phyloP scores from a whole-genome alignment of 2,888 invertebrate species.

The Malthinus seriepunctatus region DNA sequence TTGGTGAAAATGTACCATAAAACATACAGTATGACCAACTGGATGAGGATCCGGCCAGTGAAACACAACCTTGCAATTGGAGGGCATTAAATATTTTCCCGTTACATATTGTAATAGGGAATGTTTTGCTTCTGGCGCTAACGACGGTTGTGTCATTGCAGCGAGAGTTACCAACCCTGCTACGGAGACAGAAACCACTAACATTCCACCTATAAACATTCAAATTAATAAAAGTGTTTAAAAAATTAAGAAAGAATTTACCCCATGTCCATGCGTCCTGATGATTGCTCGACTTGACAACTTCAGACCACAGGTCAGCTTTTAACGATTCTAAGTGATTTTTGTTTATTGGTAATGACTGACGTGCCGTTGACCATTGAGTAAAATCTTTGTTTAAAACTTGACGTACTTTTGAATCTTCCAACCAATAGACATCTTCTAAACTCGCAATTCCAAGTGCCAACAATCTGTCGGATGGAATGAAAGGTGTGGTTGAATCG shows the following conservation, averaged over 20 bases:
- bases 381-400: slow-evolving; percentile 76
- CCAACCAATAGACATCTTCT: slow-evolving; percentile 89
- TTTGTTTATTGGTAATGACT: slow-evolving; percentile 81
- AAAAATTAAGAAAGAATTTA: slow-evolving; percentile 37
- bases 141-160: slow-evolving; percentile 87
- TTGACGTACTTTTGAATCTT: slow-evolving; percentile 77
- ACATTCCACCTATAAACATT: slow-evolving; percentile 72
- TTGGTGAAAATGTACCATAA: slow-evolving; percentile 88
- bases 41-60: slow-evolving; percentile 89
- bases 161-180: slow-evolving; percentile 87
- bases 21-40: slow-evolving; percentile 91
- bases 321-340: slow-evolving; percentile 77
- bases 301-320: slow-evolving; percentile 82
- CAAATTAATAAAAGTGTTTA: background rate
- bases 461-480: slow-evolving; percentile 62
- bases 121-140: slow-evolving; percentile 89
- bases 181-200: slow-evolving; percentile 87
- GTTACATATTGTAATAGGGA: slow-evolving; percentile 89
- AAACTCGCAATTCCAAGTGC: slow-evolving; percentile 82
- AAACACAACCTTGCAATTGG: slow-evolving; percentile 85
- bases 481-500: background rate
- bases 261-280: slow-evolving; percentile 92
- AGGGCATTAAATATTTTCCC: slow-evolving; percentile 86
- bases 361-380: slow-evolving; percentile 78
- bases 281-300: slow-evolving; percentile 82